A percentile compares a stretch with the other conserved stretches of the same genome.
Evolutionary conservation across 2,888 invertebrate genomes (phyloP).

Genomic region (Tortrix viridana): DNA sequence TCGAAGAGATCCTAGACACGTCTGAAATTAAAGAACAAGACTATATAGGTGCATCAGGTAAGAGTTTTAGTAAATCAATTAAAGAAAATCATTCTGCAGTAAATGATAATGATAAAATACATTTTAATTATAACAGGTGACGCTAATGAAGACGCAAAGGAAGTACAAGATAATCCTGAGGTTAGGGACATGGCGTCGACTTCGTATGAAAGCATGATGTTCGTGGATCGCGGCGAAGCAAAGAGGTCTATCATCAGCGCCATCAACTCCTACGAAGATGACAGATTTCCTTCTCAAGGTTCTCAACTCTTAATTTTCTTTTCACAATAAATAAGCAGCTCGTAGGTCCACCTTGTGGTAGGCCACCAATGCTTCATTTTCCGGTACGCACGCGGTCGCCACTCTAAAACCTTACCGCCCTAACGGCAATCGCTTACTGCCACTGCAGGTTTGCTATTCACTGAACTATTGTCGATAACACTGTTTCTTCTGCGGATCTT

Average conservation of each 20-base stretch:
- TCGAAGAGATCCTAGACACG: not conserved
- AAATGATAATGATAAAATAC: not conserved
- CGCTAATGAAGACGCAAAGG: not conserved
- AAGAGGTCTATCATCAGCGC: conserved; percentile 66
- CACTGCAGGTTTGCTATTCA: too few species aligned
- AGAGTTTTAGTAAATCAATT: not conserved
- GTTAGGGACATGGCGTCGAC: conserved; percentile 33
- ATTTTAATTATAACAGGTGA: not conserved
- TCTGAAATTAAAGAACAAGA: conserved; percentile 1
- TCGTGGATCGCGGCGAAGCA: conserved; percentile 56
- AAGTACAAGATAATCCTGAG: conserved; percentile 1
- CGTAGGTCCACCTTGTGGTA: not conserved
- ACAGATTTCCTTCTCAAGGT: conserved; percentile 77
- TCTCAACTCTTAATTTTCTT: conserved; percentile 11
- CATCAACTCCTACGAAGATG: conserved; percentile 71
- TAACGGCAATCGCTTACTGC: too few species aligned
- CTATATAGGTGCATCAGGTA: conserved; percentile 7
- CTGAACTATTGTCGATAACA: too few species aligned
- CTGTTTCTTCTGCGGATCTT: too few species aligned
- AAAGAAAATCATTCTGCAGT: not conserved
- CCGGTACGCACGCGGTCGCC: too few species aligned
- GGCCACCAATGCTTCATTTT: too few species aligned
- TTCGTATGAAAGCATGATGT: conserved; percentile 47
- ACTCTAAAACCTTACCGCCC: too few species aligned
- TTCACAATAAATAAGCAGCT: not conserved